Base-by-base conservation (phyloP, 1,140 invertebrate genomes). In the Lanistes nyassanus region DNA sequence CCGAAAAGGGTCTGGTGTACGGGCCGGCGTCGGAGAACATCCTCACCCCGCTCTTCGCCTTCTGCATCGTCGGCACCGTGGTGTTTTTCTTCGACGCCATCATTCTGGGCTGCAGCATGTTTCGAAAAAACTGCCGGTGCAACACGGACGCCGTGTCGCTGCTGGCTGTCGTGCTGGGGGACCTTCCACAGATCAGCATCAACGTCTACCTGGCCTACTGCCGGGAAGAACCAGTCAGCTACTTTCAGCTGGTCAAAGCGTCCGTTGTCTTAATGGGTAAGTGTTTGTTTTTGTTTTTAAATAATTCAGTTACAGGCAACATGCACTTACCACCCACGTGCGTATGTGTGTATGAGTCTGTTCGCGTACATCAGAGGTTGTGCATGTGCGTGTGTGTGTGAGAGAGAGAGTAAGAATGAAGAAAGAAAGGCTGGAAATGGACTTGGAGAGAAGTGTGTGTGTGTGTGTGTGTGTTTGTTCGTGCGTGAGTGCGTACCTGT, bases 191-290 rank as follows among this genome's bases (percentile, higher is more conserved):
- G 70, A 82, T 86, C 29, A 58, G 74, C 6, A 79, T 84, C 1
- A 83, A 82, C 67, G 77, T 84, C 47, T 71, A 77, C 29, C 82
- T 84, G 34, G 79, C 81, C 7, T 58, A 80, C 0, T 87, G 85
- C 68, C 79, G 84, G 13, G 85, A 87, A 64, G 84, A 84, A 42
- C 82, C 82, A 0, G 83, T 85, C 60, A 87, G 84, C 68, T 80
- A 82, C 60, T 83, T 85, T 67, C 84, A 87, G 76, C 75, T 85
- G 3, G 74, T 77, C 23, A 85, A 85, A 56, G 84, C 85, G 6
- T 65, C 74, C 42, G 75, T 85, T 9, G 74, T 87, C 3, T 79
- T 87, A 19, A 36, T 82, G 13, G 81, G 83, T 9, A 55, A 39
- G 62, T 31, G 23, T 53, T 53, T 53, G 51, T 53, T 13, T 23